Percentiles rank a stretch among this genome's conserved stretches.
Evolutionary conservation across 2,888 invertebrate species (phyloP).

Genomic region (Tigriopus californicus): DNA sequence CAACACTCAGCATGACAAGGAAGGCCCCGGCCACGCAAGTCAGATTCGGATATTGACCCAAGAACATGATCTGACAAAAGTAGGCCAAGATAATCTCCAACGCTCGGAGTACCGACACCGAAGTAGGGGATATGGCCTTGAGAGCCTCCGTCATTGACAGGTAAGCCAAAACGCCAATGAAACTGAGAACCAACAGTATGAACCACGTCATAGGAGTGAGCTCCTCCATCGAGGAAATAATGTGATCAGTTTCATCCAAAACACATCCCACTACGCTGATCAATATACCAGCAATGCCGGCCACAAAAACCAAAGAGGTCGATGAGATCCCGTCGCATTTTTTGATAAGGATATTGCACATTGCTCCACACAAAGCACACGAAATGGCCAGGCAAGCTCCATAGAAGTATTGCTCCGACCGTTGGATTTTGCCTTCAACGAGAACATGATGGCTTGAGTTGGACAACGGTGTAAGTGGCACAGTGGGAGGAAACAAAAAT

Average conservation of each 20-base stretch:
- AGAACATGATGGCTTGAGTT: neutral
- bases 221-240: neutral
- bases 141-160: conserved; percentile 5
- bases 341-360: conserved; percentile 2
- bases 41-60: conserved; percentile 2
- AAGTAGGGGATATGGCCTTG: neutral
- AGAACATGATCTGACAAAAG: conserved; percentile 1
- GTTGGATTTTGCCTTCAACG: neutral
- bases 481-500: conserved; percentile 1
- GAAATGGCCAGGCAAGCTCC: neutral
- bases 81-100: conserved; percentile 12
- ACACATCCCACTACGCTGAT: neutral
- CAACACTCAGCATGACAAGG: neutral
- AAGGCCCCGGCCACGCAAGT: neutral
- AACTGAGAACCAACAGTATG: neutral
- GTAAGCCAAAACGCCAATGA: neutral
- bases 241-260: neutral
- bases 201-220: neutral
- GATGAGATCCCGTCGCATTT: neutral
- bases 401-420: neutral
- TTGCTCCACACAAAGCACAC: neutral
- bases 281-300: neutral
- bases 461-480: neutral
- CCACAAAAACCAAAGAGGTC: neutral
- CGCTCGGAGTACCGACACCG: conserved; percentile 6